Conservation (phyloP, 1,140 invertebrate genomes). For the Anoplolepis gracilipes region DNA sequence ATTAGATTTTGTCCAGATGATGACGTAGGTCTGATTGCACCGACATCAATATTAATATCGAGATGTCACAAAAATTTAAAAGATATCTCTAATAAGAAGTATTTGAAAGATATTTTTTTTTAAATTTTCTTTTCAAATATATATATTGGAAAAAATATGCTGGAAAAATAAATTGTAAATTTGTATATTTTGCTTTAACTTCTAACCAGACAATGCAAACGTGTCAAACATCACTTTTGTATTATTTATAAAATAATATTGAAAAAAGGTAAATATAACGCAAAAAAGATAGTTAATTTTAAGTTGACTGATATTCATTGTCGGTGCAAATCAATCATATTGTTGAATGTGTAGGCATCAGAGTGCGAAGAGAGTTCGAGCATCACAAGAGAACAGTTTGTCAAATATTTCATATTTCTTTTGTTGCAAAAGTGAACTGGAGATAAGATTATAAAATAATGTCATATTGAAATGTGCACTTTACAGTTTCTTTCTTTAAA, state of each 20-base stretch:
- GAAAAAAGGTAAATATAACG: not conserved
- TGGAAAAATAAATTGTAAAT: no score
- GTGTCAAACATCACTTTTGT: not conserved
- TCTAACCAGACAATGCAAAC: no score
- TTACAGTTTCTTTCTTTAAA: not conserved
- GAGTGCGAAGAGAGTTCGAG: constrained; percentile 11
- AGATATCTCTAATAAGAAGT: no score
- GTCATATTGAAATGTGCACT: constrained; percentile 11
- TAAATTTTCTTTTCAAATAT: no score
- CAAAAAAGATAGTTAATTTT: not conserved
- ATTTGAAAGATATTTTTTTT: no score
- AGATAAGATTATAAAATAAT: not conserved
- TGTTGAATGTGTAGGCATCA: not conserved
- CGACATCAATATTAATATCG: not conserved
- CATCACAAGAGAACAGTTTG: not conserved
- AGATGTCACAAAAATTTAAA: no score
- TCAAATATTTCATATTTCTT: not conserved
- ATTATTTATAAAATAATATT: not conserved
- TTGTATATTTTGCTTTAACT: no score
- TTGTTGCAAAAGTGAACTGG: not conserved
- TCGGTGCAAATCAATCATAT: not conserved
- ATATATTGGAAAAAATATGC: no score
- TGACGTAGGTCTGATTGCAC: not conserved
- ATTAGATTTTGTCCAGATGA: not conserved
- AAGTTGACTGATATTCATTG: not conserved